Evolutionary conservation across 2,888 invertebrate genomes (phyloP), one percentile per base, ranked within the genome.

Genomic region (Meghimatium bilineatum): DNA sequence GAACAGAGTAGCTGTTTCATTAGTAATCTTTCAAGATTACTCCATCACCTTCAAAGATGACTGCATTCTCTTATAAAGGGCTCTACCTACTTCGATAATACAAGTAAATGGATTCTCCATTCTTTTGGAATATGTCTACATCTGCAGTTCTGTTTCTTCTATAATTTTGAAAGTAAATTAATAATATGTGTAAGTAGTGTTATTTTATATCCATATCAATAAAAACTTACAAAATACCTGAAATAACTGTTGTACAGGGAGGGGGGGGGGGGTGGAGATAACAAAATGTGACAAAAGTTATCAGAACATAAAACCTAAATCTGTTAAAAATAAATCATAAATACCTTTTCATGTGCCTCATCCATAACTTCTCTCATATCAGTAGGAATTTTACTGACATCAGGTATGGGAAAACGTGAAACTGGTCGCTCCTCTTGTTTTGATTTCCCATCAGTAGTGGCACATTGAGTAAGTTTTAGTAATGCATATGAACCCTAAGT

Each of bases 371-470:
- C 85, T 63, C 86, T 85, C 71, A 90, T 44, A 80, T 90, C 90
- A 1, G 83, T 75, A n/a, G 90, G 90, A 20, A 90, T 82, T 1
- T 67, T 75, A 12, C 87, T 85, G 0, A 84, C n/a, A 29, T 85
- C 81, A 23, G 90, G 90, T 23, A 90, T 87, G n/a, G 88, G 87
- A 77, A 88, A 90, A 36, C 89, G 85, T 79, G 88, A 88, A 76
- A 86, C 67, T 29, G 83, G 81, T 10, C 56, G 32, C 26, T 80
- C 69, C 6, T 26, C 6, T 12, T 44, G 44, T n/a, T 85, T 71
- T 23, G 71, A 23, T 56, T 56, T 36, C 1, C 60, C 80, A 78
- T 56, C 77, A 67, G 36, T 26, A 52, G 74, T 52, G 17, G 32
- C 32, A 74, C 23, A 32, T 74, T 52, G 49, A 29, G 17, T 74